Evolutionary conservation across 1,140 invertebrate species (phyloP), one percentile per base, ranked within the genome.

Genomic region (Brachionus rotundiformis): DNA sequence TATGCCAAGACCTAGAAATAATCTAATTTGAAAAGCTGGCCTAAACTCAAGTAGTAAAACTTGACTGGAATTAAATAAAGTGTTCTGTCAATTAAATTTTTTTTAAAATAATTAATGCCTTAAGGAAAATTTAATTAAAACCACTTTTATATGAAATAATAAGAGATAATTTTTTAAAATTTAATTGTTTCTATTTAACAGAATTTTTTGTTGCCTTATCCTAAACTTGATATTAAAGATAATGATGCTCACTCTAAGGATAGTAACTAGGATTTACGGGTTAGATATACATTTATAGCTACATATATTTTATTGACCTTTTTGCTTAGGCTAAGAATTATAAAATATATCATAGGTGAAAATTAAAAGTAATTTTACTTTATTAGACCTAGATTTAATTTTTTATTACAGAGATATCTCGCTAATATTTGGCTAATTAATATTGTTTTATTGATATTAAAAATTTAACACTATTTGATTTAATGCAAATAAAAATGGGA

Each of bases 371-470:
- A 54, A 54, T 54, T 54, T 54, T 54, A 8, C 10, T 54, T 54
- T 54, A 54, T 8, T 54, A 25, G 47, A 54, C 47, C 47, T 54
- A 54, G 47, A 19, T 54, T 54, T 16, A 54, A 54, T 54, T 54
- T n/a, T 54, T 54, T 54, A 54, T 54, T 54, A 54, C 47, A 54
- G 8, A 54, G 19, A 16, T 8, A 25, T 16, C 23, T 54, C 5
- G 47, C 47, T 54, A 54, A 54, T 54, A 54, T 54, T 54, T 54
- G 47, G 19, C 47, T 54, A 54, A 54, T 54, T 54, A 54, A 54
- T 54, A 19, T 49, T 49, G 11, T 47, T 54, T 54, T 54, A 54
- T 54, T 54, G 47, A 54, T 54, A 54, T 54, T n/a, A 41, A 54
- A 54, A 54, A 19, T 54, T 54, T 54, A 54, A 19, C 47, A 19